Conservation (phyloP, 2,113 vertebrate genomes). For the Brevimyrus niger region DNA sequence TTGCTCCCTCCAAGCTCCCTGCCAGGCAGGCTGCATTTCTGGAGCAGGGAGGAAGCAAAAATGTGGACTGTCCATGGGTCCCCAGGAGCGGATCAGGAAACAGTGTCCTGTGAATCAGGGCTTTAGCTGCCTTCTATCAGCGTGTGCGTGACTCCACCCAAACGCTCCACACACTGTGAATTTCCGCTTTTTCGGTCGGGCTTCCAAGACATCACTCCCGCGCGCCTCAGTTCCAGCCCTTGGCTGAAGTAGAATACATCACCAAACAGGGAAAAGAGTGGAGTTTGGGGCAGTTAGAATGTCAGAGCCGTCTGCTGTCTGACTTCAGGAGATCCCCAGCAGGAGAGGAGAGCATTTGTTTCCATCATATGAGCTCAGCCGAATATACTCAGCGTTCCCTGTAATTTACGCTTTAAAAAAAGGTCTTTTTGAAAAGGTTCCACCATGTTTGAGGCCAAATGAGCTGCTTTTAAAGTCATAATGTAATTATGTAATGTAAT, state of each 20-base stretch:
- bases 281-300: neutral
- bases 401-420: neutral
- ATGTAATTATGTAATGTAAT: slow-evolving; percentile 4
- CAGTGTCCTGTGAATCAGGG: neutral
- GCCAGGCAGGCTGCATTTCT: too few relatives aligned
- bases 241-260: neutral
- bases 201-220: neutral
- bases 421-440: neutral
- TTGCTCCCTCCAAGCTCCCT: neutral
- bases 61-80: neutral
- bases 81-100: neutral
- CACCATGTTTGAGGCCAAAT: neutral
- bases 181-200: neutral
- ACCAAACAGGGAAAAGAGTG: neutral
- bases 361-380: neutral
- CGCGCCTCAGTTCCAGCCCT: neutral
- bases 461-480: slow-evolving; percentile 5
- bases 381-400: neutral
- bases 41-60: neutral
- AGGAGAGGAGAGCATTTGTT: neutral
- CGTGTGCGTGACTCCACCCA: neutral
- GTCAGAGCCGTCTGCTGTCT: neutral
- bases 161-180: neutral
- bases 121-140: neutral
- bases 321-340: neutral